phyloP scores from a whole-genome alignment of 2,113 vertebrate species.

The Lycaon pictus region DNA sequence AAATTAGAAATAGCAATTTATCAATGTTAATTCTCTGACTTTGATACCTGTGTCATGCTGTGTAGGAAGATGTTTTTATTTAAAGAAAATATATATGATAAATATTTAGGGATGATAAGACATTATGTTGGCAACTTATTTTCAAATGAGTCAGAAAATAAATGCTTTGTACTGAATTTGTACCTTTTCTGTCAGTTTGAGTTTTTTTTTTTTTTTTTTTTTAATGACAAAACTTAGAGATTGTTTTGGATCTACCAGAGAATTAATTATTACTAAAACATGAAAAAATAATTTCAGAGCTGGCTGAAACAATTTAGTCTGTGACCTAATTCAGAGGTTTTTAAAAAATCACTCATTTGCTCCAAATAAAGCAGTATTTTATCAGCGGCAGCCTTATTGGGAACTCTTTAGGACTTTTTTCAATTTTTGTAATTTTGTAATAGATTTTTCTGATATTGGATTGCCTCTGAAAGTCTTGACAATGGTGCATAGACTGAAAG shows the following conservation, averaged over 20 bases:
- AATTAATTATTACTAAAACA: not conserved
- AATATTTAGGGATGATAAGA: constrained; percentile 60
- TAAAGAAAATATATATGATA: constrained; percentile 8
- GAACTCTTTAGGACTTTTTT: not conserved
- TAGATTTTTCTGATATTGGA: not conserved
- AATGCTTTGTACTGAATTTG: not conserved
- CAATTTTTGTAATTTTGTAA: not conserved
- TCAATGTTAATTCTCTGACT: not conserved
- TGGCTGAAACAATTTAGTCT: not conserved
- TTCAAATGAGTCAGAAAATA: constrained; percentile 26
- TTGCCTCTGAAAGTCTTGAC: not conserved
- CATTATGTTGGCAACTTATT: constrained; percentile 14
- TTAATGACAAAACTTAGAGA: not conserved
- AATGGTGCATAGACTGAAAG: not conserved
- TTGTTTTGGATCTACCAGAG: not conserved
- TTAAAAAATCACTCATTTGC: not conserved
- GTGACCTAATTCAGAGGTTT: not conserved
- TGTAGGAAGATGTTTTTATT: constrained; percentile 36
- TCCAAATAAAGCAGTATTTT: not conserved
- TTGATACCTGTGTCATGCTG: not conserved
- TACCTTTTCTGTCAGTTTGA: constrained; percentile 20
- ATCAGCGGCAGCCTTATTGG: not conserved
- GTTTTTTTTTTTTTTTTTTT: not conserved
- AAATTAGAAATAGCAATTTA: not conserved
- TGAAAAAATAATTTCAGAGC: not conserved